Evolutionary conservation across 2,113 vertebrate genomes (phyloP), one percentile per base, ranked within the genome.

Genomic region (Oncorhynchus clarkii): DNA sequence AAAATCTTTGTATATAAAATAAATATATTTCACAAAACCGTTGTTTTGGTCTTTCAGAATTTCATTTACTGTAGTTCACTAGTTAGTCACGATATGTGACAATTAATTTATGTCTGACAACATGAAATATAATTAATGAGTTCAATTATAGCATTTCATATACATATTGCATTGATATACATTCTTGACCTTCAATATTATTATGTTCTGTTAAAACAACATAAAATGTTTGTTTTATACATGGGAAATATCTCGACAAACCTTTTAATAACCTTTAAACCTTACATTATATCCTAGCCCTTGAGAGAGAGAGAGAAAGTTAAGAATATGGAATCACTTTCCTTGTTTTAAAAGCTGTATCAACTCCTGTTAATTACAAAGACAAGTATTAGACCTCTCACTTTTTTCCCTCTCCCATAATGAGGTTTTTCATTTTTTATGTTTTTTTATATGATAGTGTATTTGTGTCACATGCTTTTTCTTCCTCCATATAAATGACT

Each of bases 391-490:
- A 86, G 84, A 84, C 86, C 83, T 80, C 77, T 73, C 73, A 26
- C 57, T 72, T 60, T 62, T 29, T 62, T 85, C 85, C 81, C 85
- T 70, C 82, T 85, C 80, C 78, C 86, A 77, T 92, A 92, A 92
- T 92, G 90, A 91, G 86, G 3, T 27, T 27, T 82, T 77, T 79
- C 83, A 85, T 88, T 89, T 90, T 88, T 78, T 84, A 76, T 82
- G 2, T 27, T 27, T 27, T 27, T 27, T 20, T 20, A 31, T 81
- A 77, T 88, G 79, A 83, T 77, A 78, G 68, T 1, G 57, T 84
- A 84, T 88, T 84, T 85, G 54, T 76, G 88, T 90, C 90, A 89
- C 51, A 86, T 78, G 79, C 70, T 77, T 78, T 72, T 18, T 18
- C 24, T 71, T 85, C 86, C 86, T 54, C 51, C 74, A 82, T 82